phyloP scores from a whole-genome alignment of 1,140 invertebrate species.

The Sitophilus oryzae region DNA sequence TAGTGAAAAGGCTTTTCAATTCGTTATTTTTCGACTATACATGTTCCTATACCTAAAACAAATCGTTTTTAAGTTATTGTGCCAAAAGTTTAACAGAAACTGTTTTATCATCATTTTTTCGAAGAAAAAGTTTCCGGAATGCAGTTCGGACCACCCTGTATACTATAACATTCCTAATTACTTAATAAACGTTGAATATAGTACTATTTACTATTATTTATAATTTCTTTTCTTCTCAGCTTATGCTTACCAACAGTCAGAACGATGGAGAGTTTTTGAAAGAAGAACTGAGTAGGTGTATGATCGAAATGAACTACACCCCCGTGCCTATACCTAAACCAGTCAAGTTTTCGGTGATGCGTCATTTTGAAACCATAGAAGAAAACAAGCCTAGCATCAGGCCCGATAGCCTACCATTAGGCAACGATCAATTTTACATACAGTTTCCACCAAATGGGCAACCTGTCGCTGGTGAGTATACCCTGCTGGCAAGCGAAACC shows the following conservation, averaged over 20 bases:
- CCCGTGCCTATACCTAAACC: slow-evolving; percentile 38
- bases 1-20: too few relatives aligned
- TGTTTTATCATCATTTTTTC: too few relatives aligned
- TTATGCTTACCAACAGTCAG: slow-evolving; percentile 29
- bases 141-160: too few relatives aligned
- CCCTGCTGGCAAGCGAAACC: too few relatives aligned
- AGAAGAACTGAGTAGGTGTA: slow-evolving; percentile 32
- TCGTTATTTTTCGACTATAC: too few relatives aligned
- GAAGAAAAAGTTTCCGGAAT: too few relatives aligned
- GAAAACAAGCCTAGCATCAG: slow-evolving; percentile 30
- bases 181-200: too few relatives aligned
- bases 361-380: slow-evolving; percentile 32
- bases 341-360: slow-evolving; percentile 26
- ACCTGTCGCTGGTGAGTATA: slow-evolving; percentile 45
- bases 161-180: too few relatives aligned
- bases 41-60: too few relatives aligned
- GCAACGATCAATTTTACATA: slow-evolving; percentile 45
- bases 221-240: slow-evolving; percentile 17
- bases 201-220: too few relatives aligned
- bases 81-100: too few relatives aligned
- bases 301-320: slow-evolving; percentile 35
- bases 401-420: slow-evolving; percentile 18
- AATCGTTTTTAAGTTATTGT: too few relatives aligned
- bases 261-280: slow-evolving; percentile 36
- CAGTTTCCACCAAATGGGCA: slow-evolving; percentile 50